Evolutionary conservation across 1,140 invertebrate genomes (phyloP).

Genomic region (Ips typographus): DNA sequence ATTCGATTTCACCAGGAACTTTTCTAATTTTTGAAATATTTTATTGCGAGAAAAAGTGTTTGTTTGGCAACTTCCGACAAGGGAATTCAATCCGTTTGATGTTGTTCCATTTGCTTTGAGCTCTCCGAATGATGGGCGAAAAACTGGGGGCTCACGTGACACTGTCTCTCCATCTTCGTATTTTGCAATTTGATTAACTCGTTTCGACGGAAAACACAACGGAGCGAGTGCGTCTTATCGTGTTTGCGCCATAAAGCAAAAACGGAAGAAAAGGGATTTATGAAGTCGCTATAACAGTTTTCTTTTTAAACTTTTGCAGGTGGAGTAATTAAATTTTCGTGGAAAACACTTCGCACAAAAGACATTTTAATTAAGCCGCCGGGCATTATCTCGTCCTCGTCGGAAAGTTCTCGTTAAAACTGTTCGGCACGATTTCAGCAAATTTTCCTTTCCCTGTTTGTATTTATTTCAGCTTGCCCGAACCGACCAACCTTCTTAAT

Average conservation of each 20-base stretch:
- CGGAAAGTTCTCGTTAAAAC: slow-evolving; percentile 5
- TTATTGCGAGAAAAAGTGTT: slow-evolving; percentile 7
- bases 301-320: too few species aligned
- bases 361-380: slow-evolving; percentile 3
- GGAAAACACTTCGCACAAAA: slow-evolving; percentile 4
- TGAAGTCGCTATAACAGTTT: too few species aligned
- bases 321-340: slow-evolving; percentile 3
- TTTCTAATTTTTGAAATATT: slow-evolving; percentile 25
- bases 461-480: neutral
- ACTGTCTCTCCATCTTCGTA: too few species aligned
- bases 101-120: neutral
- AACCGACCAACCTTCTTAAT: too few species aligned
- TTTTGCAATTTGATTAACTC: too few species aligned
- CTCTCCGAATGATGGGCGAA: too few species aligned
- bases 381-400: neutral
- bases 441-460: slow-evolving; percentile 1
- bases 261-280: too few species aligned
- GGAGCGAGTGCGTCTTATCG: too few species aligned
- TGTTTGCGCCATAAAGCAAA: too few species aligned
- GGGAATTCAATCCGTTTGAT: neutral
- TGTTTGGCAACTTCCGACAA: slow-evolving; percentile 3
- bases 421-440: slow-evolving; percentile 5
- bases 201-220: too few species aligned
- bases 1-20: slow-evolving; percentile 22
- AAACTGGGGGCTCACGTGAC: too few species aligned